Evolutionary conservation across 2,888 invertebrate species (phyloP).

Genomic region (Chalcosyrphus nemorum): DNA sequence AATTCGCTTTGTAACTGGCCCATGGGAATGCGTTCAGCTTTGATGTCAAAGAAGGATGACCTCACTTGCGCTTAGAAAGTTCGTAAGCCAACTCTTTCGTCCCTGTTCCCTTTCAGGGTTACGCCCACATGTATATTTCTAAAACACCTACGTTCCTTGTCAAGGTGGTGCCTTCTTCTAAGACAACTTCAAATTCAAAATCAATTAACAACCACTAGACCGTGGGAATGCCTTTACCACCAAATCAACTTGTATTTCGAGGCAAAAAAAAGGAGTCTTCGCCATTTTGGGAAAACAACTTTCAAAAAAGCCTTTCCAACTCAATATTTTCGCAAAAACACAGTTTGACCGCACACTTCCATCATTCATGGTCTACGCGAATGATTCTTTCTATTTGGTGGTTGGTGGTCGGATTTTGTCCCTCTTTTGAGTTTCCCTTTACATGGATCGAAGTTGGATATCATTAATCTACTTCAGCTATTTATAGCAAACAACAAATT

Average conservation of each 20-base stretch:
- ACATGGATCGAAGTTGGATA: neutral
- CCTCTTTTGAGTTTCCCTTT: neutral
- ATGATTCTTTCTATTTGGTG: neutral
- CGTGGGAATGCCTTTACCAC: slow-evolving; percentile 30
- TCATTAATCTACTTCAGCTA: slow-evolving; percentile 45
- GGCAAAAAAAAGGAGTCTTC: slow-evolving; percentile 3
- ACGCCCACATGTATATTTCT: too few species aligned
- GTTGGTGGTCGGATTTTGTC: neutral
- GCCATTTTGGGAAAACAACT: slow-evolving; percentile 28
- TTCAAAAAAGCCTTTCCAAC: slow-evolving; percentile 1
- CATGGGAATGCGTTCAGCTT: too few species aligned
- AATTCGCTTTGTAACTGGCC: too few species aligned
- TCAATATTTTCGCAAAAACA: neutral
- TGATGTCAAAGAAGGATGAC: too few species aligned
- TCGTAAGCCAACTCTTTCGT: neutral
- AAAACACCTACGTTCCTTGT: too few species aligned
- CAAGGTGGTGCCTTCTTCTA: too few species aligned
- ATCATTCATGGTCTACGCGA: neutral
- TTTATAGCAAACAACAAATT: slow-evolving; percentile 37
- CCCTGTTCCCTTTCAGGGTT: too few species aligned
- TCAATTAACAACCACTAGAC: too few species aligned
- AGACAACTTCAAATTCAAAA: too few species aligned
- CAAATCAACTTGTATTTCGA: neutral
- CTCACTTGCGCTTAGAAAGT: too few species aligned
- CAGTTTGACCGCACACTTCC: neutral